phyloP scores from a whole-genome alignment of 2,888 invertebrate genomes.

The Eumerus sabulonum region DNA sequence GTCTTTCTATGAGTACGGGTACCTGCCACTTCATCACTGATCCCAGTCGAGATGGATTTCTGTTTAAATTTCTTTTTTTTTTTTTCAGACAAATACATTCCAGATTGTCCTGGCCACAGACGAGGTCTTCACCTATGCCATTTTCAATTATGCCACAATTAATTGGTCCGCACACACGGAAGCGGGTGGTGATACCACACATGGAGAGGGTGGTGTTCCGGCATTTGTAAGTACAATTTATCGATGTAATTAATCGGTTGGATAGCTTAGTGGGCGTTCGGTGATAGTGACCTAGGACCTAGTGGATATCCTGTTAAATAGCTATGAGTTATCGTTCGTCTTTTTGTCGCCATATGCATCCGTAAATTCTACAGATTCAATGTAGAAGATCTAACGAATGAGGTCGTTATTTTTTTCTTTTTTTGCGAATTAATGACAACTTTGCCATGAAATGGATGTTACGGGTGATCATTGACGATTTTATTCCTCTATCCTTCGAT shows the following conservation, averaged over 20 bases:
- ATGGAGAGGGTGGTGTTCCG: conserved; percentile 91
- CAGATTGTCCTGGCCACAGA: conserved; percentile 96
- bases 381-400: conserved; percentile 6
- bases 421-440: conserved; percentile 59
- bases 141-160: conserved; percentile 95
- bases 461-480: conserved; percentile 48
- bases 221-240: conserved; percentile 86
- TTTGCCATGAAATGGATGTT: conserved; percentile 9
- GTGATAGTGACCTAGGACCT: conserved; percentile 30
- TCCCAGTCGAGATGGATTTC: background rate
- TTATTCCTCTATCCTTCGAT: conserved; percentile 49
- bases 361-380: conserved; percentile 41
- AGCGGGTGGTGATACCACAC: conserved; percentile 92
- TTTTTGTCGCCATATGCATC: conserved; percentile 39
- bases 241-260: conserved; percentile 55
- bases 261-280: conserved; percentile 12
- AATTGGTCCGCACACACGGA: conserved; percentile 95
- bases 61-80: conserved; percentile 8
- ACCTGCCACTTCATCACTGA: background rate
- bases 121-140: conserved; percentile 95
- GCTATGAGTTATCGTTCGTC: conserved; percentile 50
- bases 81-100: conserved; percentile 92
- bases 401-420: background rate
- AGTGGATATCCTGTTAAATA: conserved; percentile 50
- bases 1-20: conserved; percentile 1